Conservation (phyloP, 2,888 invertebrate genomes). For the Ochlodes sylvanus region DNA sequence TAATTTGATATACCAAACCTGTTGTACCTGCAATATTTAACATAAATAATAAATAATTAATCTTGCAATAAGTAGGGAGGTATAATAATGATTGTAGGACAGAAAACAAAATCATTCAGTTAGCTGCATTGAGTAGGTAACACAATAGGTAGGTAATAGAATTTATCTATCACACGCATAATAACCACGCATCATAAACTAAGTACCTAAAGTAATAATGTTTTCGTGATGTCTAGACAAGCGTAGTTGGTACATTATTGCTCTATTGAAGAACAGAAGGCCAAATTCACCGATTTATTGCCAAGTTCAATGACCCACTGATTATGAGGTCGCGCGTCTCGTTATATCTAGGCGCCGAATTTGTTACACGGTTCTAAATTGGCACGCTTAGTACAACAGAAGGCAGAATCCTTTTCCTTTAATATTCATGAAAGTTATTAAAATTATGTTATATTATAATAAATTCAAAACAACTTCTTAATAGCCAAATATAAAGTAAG, state of each 20-base stretch:
- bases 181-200: not conserved
- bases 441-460: not conserved
- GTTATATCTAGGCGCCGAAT: constrained; percentile 49
- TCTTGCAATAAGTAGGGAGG: no score
- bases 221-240: constrained; percentile 43
- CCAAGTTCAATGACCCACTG: constrained; percentile 59
- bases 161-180: not conserved
- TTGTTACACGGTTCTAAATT: constrained; percentile 44
- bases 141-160: no score
- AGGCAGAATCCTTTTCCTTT: constrained; percentile 20
- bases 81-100: no score
- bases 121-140: no score
- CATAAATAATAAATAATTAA: no score
- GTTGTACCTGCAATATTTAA: no score
- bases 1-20: no score
- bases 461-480: no score
- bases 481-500: not conserved
- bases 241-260: constrained; percentile 42
- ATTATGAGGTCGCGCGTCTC: constrained; percentile 52
- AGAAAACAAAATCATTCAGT: no score
- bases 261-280: constrained; percentile 50
- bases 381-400: constrained; percentile 39
- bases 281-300: constrained; percentile 57
- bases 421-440: not conserved
- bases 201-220: constrained; percentile 9